Evolutionary conservation across 1,140 invertebrate genomes (phyloP).

Genomic region (Megalopta genalis): DNA sequence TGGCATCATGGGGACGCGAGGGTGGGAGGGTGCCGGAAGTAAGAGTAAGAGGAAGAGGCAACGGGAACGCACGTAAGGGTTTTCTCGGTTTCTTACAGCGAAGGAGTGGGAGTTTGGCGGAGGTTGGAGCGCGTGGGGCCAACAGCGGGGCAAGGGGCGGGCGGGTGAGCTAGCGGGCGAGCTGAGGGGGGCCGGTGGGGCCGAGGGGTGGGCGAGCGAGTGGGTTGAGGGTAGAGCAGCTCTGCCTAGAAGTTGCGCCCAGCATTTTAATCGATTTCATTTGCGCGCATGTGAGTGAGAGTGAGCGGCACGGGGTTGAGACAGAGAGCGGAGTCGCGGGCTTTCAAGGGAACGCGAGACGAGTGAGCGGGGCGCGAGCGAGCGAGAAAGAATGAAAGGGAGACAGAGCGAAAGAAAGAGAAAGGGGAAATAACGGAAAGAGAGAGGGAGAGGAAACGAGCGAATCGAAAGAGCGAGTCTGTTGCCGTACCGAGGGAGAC

Average conservation of each 20-base stretch:
- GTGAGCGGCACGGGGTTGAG: constrained; percentile 52
- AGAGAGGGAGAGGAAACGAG: constrained; percentile 45
- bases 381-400: constrained; percentile 55
- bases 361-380: constrained; percentile 18
- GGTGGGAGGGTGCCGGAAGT: constrained; percentile 24
- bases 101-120: constrained; percentile 63
- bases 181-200: too few relatives aligned
- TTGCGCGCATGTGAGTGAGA: constrained; percentile 77
- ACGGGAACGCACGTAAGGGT: constrained; percentile 75
- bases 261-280: constrained; percentile 81
- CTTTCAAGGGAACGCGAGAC: constrained; percentile 20
- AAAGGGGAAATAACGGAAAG: constrained; percentile 25
- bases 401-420: constrained; percentile 59
- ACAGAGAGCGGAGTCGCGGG: constrained; percentile 58
- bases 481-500: constrained; percentile 22
- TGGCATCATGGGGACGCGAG: constrained; percentile 14
- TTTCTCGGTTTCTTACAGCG: constrained; percentile 77
- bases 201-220: constrained; percentile 25
- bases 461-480: constrained; percentile 49
- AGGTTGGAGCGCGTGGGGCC: constrained; percentile 58
- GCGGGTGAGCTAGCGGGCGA: too few relatives aligned
- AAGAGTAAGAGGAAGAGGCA: constrained; percentile 49
- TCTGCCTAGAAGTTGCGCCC: constrained; percentile 79
- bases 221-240: constrained; percentile 57
- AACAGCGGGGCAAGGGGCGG: neutral